Evolutionary conservation across 2,113 vertebrate genomes (phyloP).

Genomic region (Xenopus laevis): DNA sequence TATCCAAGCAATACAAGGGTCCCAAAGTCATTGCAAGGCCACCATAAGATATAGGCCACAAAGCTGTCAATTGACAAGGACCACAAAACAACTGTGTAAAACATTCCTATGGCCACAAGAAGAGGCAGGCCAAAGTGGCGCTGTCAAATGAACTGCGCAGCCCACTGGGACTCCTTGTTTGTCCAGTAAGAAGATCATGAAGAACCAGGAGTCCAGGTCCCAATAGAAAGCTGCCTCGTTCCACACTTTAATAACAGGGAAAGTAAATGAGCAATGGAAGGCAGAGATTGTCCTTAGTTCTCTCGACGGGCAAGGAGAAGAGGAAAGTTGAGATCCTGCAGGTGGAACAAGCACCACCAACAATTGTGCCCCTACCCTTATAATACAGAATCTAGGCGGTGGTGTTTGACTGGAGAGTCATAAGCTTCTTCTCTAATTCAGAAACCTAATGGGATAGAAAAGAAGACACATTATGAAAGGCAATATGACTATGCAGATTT

Average conservation of each 20-base stretch:
- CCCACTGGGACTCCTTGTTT: constrained; percentile 3
- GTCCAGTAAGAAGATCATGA: constrained; percentile 9
- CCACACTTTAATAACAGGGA: background rate
- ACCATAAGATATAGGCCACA: constrained; percentile 7
- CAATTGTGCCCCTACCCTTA: background rate
- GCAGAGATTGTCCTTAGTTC: constrained; percentile 8
- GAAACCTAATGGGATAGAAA: constrained; percentile 17
- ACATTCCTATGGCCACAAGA: constrained; percentile 6
- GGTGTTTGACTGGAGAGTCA: constrained; percentile 23
- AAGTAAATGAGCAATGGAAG: constrained; percentile 20
- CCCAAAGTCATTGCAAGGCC: constrained; percentile 25
- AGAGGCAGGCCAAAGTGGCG: background rate
- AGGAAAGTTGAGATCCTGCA: constrained; percentile 13
- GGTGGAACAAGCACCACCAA: background rate
- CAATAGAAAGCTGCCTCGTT: background rate
- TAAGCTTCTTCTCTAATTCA: constrained; percentile 39
- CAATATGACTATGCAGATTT: no score
- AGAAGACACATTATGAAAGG: background rate
- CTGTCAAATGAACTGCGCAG: background rate
- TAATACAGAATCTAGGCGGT: constrained; percentile 18
- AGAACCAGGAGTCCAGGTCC: constrained; percentile 22
- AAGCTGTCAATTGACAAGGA: background rate
- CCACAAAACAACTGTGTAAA: background rate
- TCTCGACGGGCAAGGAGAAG: background rate
- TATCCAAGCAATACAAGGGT: background rate